Base-by-base conservation (phyloP, 92 coral and sea anemone species). In the Epizoanthus scotinus region DNA sequence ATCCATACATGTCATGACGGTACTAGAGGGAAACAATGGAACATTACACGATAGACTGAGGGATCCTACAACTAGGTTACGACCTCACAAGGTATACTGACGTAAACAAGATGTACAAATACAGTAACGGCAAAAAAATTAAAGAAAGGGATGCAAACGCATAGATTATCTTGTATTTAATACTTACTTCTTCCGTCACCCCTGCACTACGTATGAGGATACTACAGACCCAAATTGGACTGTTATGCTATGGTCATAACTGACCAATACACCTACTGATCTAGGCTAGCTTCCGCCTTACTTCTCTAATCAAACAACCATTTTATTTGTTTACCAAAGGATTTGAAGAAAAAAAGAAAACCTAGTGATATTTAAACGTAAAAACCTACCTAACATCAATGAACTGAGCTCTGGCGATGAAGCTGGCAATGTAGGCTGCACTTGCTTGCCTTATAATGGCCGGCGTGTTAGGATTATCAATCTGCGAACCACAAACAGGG, bases 381-480 rank as follows among this genome's bases (percentile, higher is more conserved):
- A 17, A 31, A 12, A 60, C 75, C 50, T 83, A 91, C 99, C 96
- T 87, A 78, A 84, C 68, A 38, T 91, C 47, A 18, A 95, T 85
- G 73, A 68, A 93, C 40, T 93, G 89, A 1, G 95, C 96, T 82
- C 99, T 85, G n/a, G 99, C 95, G 34, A 91, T 82, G 24, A 95
- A 66, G 71, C 98, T 95, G 8, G 96, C 91, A 66, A 95, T 83
- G 73, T 93, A 95, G 0, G 99, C 95, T 6, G 98, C 94, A 79
- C 91, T 77, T 0, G 94, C 90, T 71, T 93, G 98, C 56, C 98
- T 84, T 8, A 93, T 74, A 24, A 95, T 91, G 13, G 91, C 89
- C 19, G 98, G 92, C 3, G 90, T 88, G 66, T 84, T 93, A 0
- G 92, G 91, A 54, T 89, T 87, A 63, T 87, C 91, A 63, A 95